Conservation (phyloP, 2,797 vertebrate species). For the Danio aesculapii region DNA sequence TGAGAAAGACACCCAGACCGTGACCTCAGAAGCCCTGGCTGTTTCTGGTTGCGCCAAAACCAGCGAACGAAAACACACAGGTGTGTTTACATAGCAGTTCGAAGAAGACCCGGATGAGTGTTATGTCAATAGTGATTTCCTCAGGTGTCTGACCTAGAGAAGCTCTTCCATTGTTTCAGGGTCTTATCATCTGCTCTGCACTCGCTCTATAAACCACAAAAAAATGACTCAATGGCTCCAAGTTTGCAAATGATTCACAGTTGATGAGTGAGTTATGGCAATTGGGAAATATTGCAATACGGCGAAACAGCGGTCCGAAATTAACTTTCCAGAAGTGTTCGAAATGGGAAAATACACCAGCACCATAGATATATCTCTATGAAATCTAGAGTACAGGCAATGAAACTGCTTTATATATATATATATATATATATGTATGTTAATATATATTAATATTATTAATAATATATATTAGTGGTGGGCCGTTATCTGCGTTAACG, state of each 20-base stretch:
- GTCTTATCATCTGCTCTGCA: constrained; percentile 28
- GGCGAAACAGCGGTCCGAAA: background rate
- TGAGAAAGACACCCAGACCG: constrained; percentile 18
- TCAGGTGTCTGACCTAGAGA: constrained; percentile 28
- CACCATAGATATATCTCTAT: background rate
- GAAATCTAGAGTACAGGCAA: too few relatives aligned
- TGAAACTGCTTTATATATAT: too few relatives aligned
- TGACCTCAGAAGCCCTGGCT: constrained; percentile 15
- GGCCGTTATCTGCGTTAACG: too few relatives aligned
- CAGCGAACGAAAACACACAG: constrained; percentile 9
- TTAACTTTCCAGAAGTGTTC: background rate
- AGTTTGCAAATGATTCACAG: constrained; percentile 1
- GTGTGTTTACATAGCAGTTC: constrained; percentile 35
- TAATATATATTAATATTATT: too few relatives aligned
- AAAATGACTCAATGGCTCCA: background rate
- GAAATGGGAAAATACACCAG: background rate
- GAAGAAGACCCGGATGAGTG: constrained; percentile 39
- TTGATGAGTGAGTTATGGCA: constrained; percentile 19
- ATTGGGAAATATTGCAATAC: background rate
- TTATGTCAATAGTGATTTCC: constrained; percentile 15
- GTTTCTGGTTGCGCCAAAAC: background rate
- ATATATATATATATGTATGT: too few relatives aligned
- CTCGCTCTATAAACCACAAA: background rate
- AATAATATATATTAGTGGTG: too few relatives aligned
- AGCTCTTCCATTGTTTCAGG: background rate